Evolutionary conservation across 2,888 invertebrate genomes (phyloP), one percentile per base, ranked within the genome.

Genomic region (Falcaria lacertinaria): DNA sequence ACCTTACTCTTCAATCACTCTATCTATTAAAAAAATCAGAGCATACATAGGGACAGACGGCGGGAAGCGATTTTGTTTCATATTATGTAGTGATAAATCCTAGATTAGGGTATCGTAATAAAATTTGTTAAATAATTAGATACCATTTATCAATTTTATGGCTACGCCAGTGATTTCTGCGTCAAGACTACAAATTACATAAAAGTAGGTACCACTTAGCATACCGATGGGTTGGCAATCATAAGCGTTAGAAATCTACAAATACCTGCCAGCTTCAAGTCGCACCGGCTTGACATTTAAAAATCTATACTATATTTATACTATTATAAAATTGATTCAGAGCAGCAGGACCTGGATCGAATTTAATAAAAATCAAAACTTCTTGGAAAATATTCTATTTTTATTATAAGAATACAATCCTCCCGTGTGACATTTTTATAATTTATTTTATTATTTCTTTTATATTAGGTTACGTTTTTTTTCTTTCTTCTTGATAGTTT

Each of bases 271-370:
- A 45, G 14, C 13, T 39, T 33, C 13, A 8, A 16, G 33, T 33
- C 16, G 15, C 17, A 39, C 74, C 72, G 74, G 52, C 76, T 72
- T 78, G 73, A 83, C 76, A 85, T 85, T n/a, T n/a, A n/a, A n/a
- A n/a, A n/a, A n/a, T n/a, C n/a, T n/a, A 19, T 6, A 19, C 3
- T 82, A 82, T 51, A 59, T 61, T 64, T 75, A 72, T 82, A 83
- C 82, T 83, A 82, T 78, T 74, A 74, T 80, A 79, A 75, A 66
- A 70, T 65, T 61, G 54, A 43, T 50, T 61, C 66, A 64, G 69
- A 68, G 71, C 64, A n/a, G n/a, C 71, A 78, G 73, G 64, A 74
- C 67, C n/a, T 57, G 67, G 6, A 19, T 19, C 19, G 6, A 19
- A 2, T 7, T 8, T 2, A 8, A 25, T 8, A 25, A 25, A 25